Evolutionary conservation across 2,797 vertebrate species (phyloP).

Genomic region (Schizopygopsis malacanthus): DNA sequence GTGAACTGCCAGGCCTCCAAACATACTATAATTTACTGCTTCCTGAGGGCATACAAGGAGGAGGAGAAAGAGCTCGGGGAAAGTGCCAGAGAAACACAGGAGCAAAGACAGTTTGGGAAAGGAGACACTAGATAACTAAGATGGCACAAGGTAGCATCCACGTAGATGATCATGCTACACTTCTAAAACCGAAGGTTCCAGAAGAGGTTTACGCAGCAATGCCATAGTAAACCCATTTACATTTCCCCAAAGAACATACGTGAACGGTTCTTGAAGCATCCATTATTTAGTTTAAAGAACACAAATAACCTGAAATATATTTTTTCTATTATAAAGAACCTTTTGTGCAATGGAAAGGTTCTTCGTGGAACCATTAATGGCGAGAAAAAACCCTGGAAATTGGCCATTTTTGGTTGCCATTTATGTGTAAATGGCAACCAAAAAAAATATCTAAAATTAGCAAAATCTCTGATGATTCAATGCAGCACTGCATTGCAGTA

Average conservation of each 20-base stretch:
- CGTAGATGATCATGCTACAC: background rate
- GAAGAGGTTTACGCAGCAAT: background rate
- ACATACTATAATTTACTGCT: constrained; percentile 56
- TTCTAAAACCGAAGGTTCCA: background rate
- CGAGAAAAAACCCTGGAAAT: background rate
- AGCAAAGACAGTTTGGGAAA: constrained; percentile 6
- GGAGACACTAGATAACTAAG: background rate
- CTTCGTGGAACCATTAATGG: background rate
- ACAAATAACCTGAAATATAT: background rate
- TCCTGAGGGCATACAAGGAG: constrained; percentile 48
- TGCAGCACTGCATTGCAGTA: background rate
- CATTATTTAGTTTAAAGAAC: background rate
- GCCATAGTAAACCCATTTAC: background rate
- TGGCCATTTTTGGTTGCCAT: too few species aligned
- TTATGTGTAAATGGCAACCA: background rate
- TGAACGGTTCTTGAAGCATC: background rate
- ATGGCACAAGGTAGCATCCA: background rate
- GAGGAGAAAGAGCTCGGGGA: constrained; percentile 12
- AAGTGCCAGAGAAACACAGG: constrained; percentile 17
- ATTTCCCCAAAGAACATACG: background rate
- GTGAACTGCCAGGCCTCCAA: constrained; percentile 44
- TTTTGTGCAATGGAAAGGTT: background rate
- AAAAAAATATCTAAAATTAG: background rate
- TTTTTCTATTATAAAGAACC: too few species aligned
- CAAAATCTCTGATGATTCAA: background rate